Conservation (phyloP, 2,113 vertebrate genomes). For the Leiothrix lutea region DNA sequence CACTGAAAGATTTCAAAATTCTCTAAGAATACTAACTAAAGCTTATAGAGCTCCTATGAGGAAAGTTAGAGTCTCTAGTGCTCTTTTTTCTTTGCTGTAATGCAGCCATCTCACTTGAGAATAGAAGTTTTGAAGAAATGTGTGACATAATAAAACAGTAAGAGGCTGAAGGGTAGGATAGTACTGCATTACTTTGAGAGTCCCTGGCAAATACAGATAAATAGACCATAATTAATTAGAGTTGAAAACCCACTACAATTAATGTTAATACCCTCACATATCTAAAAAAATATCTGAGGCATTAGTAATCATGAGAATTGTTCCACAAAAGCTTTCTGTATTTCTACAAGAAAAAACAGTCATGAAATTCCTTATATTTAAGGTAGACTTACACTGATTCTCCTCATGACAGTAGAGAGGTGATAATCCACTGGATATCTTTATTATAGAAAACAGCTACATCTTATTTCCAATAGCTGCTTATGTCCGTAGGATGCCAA, state of each 20-base stretch:
- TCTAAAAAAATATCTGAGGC: background rate
- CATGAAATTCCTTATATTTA: background rate
- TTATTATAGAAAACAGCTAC: background rate
- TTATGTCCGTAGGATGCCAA: background rate
- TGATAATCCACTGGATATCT: background rate
- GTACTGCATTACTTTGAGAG: background rate
- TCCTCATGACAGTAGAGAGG: background rate
- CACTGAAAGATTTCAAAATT: background rate
- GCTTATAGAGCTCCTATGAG: background rate
- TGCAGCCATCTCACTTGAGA: background rate
- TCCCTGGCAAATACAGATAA: background rate
- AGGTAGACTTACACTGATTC: background rate
- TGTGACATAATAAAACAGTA: background rate
- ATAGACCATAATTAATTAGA: background rate
- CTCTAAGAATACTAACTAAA: background rate
- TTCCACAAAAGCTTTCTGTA: background rate
- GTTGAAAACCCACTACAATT: background rate
- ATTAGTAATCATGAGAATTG: background rate
- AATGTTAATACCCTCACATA: background rate
- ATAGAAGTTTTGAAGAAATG: background rate
- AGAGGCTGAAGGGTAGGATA: background rate
- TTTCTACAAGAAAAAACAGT: background rate
- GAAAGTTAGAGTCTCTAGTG: background rate
- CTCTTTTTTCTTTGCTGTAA: background rate
- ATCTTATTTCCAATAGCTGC: background rate